phyloP scores from a whole-genome alignment of 2,797 vertebrate species.

The Perdix hodgsoniae region DNA sequence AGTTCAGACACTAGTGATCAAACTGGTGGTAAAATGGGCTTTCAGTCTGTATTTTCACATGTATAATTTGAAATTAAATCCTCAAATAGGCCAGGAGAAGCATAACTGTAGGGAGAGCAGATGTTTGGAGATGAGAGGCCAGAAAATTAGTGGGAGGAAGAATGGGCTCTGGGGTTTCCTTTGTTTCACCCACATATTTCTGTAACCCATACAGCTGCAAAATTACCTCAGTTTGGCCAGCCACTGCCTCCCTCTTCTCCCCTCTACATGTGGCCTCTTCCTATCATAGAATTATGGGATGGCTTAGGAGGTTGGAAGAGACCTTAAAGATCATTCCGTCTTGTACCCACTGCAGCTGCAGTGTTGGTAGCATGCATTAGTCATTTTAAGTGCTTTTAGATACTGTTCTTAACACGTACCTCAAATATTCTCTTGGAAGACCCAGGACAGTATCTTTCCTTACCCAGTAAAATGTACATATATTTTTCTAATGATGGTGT shows the following conservation, averaged over 20 bases:
- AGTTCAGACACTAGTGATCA: conserved; percentile 26
- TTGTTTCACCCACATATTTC: conserved; percentile 13
- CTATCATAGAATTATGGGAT: too few species aligned
- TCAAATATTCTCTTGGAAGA: background rate
- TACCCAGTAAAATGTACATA: background rate
- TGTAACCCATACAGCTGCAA: background rate
- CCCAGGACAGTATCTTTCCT: background rate
- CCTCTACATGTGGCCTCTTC: background rate
- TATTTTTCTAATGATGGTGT: background rate
- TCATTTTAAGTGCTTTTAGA: background rate
- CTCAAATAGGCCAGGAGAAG: conserved; percentile 3
- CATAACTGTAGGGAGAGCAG: conserved; percentile 51
- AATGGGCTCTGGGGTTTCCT: conserved; percentile 38
- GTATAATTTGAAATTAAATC: conserved; percentile 53
- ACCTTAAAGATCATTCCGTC: background rate
- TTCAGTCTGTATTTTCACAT: conserved; percentile 29
- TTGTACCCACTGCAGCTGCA: background rate
- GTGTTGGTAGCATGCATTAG: background rate
- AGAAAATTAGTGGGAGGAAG: conserved; percentile 31
- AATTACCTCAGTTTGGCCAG: background rate
- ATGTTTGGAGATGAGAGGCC: conserved; percentile 37
- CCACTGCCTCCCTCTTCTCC: background rate
- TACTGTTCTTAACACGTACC: background rate
- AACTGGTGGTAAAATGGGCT: conserved; percentile 39
- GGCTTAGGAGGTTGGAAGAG: too few species aligned